These are phyloP conservation scores for Pseudolaguvia tuberculata DNA, from an alignment of 2,113 vertebrate species.

Conservation along the genomic window DNA sequence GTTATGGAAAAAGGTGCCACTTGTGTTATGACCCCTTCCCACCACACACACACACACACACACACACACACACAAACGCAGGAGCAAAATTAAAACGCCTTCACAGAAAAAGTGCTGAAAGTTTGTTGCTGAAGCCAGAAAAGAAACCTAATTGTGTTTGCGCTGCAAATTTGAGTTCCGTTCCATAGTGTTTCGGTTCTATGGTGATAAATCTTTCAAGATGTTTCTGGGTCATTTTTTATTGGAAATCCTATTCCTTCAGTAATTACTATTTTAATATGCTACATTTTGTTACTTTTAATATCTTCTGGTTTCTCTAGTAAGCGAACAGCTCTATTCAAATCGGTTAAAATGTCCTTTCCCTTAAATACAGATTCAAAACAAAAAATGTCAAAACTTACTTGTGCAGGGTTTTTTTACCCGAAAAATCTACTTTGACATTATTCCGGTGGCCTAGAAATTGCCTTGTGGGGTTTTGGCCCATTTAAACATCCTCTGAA, in stretches of 20 bases:
- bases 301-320: background rate
- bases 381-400: background rate
- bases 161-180: too few species aligned
- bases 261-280: background rate
- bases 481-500: too few species aligned
- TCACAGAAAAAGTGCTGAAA: background rate
- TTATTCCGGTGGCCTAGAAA: too few species aligned
- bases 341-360: background rate
- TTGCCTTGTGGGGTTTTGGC: too few species aligned
- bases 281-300: background rate
- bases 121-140: too few species aligned
- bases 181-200: background rate
- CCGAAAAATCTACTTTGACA: too few species aligned
- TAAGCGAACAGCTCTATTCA: background rate
- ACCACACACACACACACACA: too few species aligned
- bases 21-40: too few species aligned
- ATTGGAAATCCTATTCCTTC: background rate
- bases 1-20: conserved; percentile 18
- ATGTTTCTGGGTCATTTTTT: background rate
- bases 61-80: background rate
- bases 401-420: too few species aligned
- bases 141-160: background rate
- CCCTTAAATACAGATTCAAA: background rate
- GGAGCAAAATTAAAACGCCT: too few species aligned
- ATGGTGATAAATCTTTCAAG: background rate